Percentiles rank a stretch among this genome's conserved stretches.
phyloP scores from a whole-genome alignment of 35 echinoderm and acorn worm genomes.

The Heliocidaris erythrogramma region DNA sequence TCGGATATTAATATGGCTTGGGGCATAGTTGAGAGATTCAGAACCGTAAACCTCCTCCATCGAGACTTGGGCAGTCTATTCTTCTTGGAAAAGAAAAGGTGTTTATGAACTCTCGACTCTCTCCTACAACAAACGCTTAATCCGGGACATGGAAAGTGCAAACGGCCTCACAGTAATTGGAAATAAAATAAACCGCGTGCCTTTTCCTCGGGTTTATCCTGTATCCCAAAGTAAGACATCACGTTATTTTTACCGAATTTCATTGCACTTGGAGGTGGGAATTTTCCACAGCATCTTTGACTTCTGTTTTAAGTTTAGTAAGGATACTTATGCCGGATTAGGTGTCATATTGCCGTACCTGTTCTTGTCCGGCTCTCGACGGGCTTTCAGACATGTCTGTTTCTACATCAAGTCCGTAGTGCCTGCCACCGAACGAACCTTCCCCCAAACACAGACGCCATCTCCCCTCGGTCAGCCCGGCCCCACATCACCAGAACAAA shows the following conservation, averaged over 20 bases:
- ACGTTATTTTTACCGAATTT: neutral
- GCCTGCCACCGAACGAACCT: neutral
- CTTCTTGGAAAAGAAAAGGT: neutral
- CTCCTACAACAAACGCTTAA: neutral
- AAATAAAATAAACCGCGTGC: neutral
- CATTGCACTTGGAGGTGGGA: neutral
- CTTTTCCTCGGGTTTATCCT: neutral
- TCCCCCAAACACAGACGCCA: neutral
- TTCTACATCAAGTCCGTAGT: neutral
- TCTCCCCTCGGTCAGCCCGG: neutral
- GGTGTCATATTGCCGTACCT: neutral
- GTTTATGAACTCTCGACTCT: neutral
- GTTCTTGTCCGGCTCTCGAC: neutral
- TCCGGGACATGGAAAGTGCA: slow-evolving; percentile 29
- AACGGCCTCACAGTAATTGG: neutral
- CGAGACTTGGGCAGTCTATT: neutral
- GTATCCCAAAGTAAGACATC: neutral
- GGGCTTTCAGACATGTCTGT: neutral
- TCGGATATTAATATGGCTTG: neutral
- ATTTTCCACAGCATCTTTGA: neutral
- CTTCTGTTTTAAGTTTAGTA: neutral
- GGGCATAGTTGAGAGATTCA: neutral
- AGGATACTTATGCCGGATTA: neutral
- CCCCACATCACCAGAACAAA: neutral
- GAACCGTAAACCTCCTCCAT: neutral